Percentiles rank a stretch among this genome's conserved stretches.
These are phyloP conservation scores for Formica selysi DNA, from an alignment of 1,140 invertebrate species.

Conservation along the genomic window DNA sequence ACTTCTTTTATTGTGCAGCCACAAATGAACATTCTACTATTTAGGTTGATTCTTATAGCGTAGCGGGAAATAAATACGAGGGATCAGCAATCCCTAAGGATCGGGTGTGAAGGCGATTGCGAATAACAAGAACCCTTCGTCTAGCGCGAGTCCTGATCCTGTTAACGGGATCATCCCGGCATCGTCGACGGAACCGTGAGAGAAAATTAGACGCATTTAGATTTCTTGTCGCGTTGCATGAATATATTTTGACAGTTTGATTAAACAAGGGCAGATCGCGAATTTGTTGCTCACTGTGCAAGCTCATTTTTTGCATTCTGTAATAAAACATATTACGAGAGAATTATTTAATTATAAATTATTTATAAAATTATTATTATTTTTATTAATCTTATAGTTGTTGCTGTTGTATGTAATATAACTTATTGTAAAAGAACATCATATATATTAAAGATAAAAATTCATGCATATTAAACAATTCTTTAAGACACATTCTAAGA, in stretches of 20 bases:
- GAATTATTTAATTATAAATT: neutral
- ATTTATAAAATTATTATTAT: conserved; percentile 16
- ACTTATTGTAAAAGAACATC: neutral
- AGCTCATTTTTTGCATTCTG: neutral
- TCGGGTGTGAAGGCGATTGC: conserved; percentile 70
- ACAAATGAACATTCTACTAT: conserved; percentile 66
- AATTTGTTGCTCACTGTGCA: neutral
- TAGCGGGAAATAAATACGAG: conserved; percentile 54
- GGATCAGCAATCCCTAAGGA: conserved; percentile 76
- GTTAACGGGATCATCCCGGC: conserved; percentile 80
- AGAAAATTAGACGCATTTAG: conserved; percentile 68
- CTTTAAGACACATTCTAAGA: neutral
- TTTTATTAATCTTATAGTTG: neutral
- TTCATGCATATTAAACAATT: neutral
- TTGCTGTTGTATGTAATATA: neutral
- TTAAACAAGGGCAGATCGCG: neutral
- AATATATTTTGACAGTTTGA: conserved; percentile 26
- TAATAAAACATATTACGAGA: neutral
- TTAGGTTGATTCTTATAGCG: conserved; percentile 60
- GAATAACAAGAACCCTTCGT: conserved; percentile 80
- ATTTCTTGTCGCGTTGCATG: conserved; percentile 56
- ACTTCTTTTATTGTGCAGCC: conserved; percentile 63
- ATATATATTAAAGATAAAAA: neutral
- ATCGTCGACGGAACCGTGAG: conserved; percentile 65
- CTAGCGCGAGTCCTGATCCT: conserved; percentile 78